phyloP scores from a whole-genome alignment of 2,797 vertebrate species.

The Gobio occitaniae region DNA sequence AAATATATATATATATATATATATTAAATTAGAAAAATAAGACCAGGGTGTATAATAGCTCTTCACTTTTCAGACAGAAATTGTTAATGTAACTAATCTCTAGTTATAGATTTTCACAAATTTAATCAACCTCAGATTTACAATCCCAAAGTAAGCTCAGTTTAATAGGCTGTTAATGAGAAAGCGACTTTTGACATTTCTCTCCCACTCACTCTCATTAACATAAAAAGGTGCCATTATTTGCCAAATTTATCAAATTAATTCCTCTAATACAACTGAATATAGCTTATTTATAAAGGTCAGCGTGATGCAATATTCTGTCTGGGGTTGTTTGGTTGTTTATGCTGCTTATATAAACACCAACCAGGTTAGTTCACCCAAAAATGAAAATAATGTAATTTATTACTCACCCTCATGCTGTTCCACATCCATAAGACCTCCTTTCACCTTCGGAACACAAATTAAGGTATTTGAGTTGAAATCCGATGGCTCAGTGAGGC shows the following conservation, averaged over 20 bases:
- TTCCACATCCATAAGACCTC: too few species aligned
- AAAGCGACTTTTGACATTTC: conserved; percentile 29
- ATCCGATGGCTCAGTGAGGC: too few species aligned
- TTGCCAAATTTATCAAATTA: conserved; percentile 13
- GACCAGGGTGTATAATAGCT: background rate
- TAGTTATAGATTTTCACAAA: conserved; percentile 25
- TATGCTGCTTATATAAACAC: background rate
- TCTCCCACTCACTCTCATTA: conserved; percentile 12
- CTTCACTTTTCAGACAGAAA: conserved; percentile 22
- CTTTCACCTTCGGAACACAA: too few species aligned
- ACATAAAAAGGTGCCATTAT: conserved; percentile 13
- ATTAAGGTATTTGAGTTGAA: too few species aligned
- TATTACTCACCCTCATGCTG: too few species aligned
- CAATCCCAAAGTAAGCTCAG: conserved; percentile 8
- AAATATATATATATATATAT: too few species aligned
- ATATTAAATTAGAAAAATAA: background rate
- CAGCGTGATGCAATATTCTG: background rate
- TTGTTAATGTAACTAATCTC: background rate
- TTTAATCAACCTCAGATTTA: conserved; percentile 31
- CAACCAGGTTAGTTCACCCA: background rate
- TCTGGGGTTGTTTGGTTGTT: background rate
- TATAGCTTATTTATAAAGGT: background rate
- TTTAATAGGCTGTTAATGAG: conserved; percentile 17
- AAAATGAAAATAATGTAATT: too few species aligned
- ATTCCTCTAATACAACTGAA: conserved; percentile 1